phyloP scores from a whole-genome alignment of 2,888 invertebrate species.

The Metallyticus violacea region DNA sequence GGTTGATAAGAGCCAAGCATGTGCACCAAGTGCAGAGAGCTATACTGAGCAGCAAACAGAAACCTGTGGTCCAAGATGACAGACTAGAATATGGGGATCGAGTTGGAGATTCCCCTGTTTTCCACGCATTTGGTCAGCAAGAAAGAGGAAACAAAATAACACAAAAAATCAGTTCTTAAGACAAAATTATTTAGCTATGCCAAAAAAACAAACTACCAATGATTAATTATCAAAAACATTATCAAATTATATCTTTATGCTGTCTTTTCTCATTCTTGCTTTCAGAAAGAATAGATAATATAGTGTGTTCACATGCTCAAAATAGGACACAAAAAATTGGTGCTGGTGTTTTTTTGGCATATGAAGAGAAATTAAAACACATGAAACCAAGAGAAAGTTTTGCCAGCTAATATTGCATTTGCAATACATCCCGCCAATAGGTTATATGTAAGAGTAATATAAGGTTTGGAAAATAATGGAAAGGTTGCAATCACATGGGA shows the following conservation, averaged over 20 bases:
- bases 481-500: not conserved
- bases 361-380: slow-evolving; percentile 34
- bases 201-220: not conserved
- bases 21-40: slow-evolving; percentile 28
- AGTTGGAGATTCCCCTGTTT: slow-evolving; percentile 37
- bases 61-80: slow-evolving; percentile 42
- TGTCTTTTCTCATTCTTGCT: not conserved
- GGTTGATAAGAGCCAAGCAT: slow-evolving; percentile 23
- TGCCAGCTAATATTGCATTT: not conserved
- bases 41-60: slow-evolving; percentile 15
- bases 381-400: slow-evolving; percentile 15
- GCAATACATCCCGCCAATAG: slow-evolving; percentile 34
- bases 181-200: not conserved
- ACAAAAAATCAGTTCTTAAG: not conserved
- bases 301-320: not conserved
- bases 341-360: slow-evolving; percentile 35
- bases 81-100: slow-evolving; percentile 39
- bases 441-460: not conserved
- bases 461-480: not conserved
- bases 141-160: slow-evolving; percentile 31
- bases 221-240: not conserved
- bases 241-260: too few relatives aligned
- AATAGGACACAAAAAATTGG: slow-evolving; percentile 37
- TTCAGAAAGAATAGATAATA: not conserved
- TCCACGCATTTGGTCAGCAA: slow-evolving; percentile 34